Base-by-base conservation (phyloP, 2,888 invertebrate species). In the Himalopsyche tibetana region DNA sequence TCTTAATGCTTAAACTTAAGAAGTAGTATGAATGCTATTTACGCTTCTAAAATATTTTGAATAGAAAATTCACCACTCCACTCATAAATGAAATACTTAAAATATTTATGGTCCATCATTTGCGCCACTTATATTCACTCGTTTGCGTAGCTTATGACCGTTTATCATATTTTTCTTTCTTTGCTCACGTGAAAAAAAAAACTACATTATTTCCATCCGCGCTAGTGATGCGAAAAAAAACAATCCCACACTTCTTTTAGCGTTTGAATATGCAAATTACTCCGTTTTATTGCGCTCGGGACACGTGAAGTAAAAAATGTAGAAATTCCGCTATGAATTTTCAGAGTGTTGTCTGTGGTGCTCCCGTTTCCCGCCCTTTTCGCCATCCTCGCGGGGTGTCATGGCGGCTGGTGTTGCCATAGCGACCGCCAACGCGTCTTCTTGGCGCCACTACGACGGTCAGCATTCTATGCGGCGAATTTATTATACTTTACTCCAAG, bases 351-450 rank as follows among this genome's bases (percentile, higher is more conserved):
- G 74, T 74, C 74, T 74, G 74, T 74, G 74, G 74, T 36, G 74
- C 74, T 74, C 74, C 80, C 40, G 36, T 9, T 84, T 56, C 55
- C 84, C 84, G 79, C 63, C n/a, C 79, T 45, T 80, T 84, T 55
- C 55, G 11, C 84, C 28, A 28, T 28, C 80, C 82, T n/a, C 6
- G 79, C 55, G 83, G 79, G 55, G 79, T 55, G 83, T 80, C 84
- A 80, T 51, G 36, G 55, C 15, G 82, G 74, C n/a, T 38, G 55
- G 80, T 36, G 87, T 87, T 82, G 82, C 82, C 85, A 85, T 87
- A 82, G 82, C 74, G 74, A 87, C 87, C 80, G 85, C 40, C 85
- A 19, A n/a, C 38, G 86, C 86, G 86, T 84, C 86, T 82, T 82
- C 19, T 45, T 79, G 86, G 86, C 86, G 86, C 86, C 86, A 11